A percentile compares a stretch with the other conserved stretches of the same genome.
phyloP scores from a whole-genome alignment of 2,113 vertebrate species.

The Blennius ocellaris region DNA sequence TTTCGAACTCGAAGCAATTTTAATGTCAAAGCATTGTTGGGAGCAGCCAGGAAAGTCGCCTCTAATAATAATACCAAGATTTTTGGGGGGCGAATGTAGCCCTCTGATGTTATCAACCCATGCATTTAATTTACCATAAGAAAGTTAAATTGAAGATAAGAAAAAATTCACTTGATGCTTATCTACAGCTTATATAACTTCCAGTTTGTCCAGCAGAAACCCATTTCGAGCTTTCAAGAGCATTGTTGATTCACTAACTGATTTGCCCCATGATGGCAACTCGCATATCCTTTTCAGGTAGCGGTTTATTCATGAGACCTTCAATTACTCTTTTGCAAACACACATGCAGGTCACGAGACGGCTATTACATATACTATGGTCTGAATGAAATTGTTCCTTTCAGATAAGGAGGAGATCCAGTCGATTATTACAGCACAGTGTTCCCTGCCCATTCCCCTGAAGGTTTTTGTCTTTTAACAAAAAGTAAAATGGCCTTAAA shows the following conservation, averaged over 20 bases:
- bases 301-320: constrained; percentile 27
- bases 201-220: neutral
- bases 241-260: constrained; percentile 5
- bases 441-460: neutral
- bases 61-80: too few relatives aligned
- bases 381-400: constrained; percentile 3
- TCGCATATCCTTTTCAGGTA: constrained; percentile 4
- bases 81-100: neutral
- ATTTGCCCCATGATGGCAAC: neutral
- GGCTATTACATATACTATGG: neutral
- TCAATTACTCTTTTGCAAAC: constrained; percentile 8
- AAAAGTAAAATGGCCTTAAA: constrained; percentile 17
- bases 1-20: too few relatives aligned
- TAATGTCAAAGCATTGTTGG: too few relatives aligned
- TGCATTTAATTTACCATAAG: neutral
- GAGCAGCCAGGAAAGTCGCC: too few relatives aligned
- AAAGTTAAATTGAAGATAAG: neutral
- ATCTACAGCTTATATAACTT: neutral
- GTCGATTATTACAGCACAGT: neutral
- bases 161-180: too few relatives aligned
- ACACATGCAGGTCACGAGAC: neutral
- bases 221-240: neutral
- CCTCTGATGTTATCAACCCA: neutral
- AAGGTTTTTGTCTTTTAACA: constrained; percentile 10
- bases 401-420: neutral